Evolutionary conservation across 2,113 vertebrate genomes (phyloP).

Genomic region (Chaenocephalus aceratus): DNA sequence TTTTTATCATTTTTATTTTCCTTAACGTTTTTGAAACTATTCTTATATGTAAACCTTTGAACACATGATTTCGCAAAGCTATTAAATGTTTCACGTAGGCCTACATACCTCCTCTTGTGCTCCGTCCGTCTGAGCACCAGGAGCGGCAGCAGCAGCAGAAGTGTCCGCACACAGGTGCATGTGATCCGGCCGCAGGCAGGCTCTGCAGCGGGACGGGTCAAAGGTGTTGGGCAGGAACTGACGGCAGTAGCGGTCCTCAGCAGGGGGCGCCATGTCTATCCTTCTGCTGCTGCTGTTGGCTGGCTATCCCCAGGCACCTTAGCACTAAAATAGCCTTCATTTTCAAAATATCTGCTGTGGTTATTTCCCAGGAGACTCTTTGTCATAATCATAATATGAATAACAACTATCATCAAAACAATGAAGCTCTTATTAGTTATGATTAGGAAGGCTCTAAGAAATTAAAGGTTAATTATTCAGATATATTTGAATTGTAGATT

Average conservation of each 20-base stretch:
- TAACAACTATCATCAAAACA: conserved; percentile 48
- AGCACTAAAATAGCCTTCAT: conserved; percentile 16
- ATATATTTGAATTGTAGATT: conserved; percentile 32
- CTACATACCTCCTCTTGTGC: conserved; percentile 46
- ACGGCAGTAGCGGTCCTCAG: conserved; percentile 68
- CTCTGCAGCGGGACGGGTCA: conserved; percentile 72
- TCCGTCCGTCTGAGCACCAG: background rate
- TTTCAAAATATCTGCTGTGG: conserved; percentile 5
- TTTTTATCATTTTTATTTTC: background rate
- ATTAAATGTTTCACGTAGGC: background rate
- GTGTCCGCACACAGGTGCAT: conserved; percentile 63
- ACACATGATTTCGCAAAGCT: background rate
- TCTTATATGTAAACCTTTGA: background rate
- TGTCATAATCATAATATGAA: conserved; percentile 45
- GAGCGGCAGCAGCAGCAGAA: background rate
- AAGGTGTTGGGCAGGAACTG: conserved; percentile 75
- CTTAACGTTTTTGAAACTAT: background rate
- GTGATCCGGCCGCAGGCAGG: conserved; percentile 70
- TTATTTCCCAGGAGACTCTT: conserved; percentile 67
- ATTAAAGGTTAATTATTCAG: conserved; percentile 36
- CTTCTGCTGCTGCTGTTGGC: background rate
- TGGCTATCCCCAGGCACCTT: background rate
- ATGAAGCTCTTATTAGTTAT: conserved; percentile 20
- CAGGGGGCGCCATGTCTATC: conserved; percentile 52
- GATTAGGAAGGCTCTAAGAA: conserved; percentile 14